Evolutionary conservation across 1,140 invertebrate genomes (phyloP).

Genomic region (Eulimnadia texana): DNA sequence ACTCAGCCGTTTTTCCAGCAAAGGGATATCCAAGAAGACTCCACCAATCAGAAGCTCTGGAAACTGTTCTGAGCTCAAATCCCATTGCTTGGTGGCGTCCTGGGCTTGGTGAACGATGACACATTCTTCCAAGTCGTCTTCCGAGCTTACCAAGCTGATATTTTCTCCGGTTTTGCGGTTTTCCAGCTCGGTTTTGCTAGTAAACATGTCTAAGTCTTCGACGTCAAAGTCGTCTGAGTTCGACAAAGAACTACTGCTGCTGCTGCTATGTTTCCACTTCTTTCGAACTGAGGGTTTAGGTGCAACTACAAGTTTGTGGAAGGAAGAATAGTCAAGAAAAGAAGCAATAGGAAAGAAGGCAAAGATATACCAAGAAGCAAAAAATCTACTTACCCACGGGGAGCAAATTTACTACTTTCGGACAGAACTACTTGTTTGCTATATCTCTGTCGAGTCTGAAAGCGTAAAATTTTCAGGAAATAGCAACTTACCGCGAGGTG

Average conservation of each 20-base stretch:
- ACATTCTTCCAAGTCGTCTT: neutral
- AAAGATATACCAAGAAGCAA: no score
- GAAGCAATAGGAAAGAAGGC: neutral
- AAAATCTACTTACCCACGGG: no score
- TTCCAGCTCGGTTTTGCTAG: slow-evolving; percentile 1
- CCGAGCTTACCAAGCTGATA: neutral
- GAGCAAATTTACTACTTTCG: no score
- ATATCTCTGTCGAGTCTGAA: no score
- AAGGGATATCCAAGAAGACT: no score
- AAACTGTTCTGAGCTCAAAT: neutral
- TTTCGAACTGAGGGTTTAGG: neutral
- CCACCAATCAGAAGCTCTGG: no score
- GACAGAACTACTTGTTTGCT: no score
- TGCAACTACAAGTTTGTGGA: neutral
- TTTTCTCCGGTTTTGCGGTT: neutral
- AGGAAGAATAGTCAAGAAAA: neutral
- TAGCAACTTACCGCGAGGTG: neutral
- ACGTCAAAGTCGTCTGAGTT: slow-evolving; percentile 3
- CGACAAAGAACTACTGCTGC: neutral
- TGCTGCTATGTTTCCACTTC: neutral
- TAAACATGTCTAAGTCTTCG: slow-evolving; percentile 2
- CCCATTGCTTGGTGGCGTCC: neutral
- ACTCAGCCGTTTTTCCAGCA: neutral
- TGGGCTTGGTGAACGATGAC: neutral
- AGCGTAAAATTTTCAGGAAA: no score